Conservation (phyloP, 2,113 vertebrate genomes). For the Grammomys surdaster region DNA sequence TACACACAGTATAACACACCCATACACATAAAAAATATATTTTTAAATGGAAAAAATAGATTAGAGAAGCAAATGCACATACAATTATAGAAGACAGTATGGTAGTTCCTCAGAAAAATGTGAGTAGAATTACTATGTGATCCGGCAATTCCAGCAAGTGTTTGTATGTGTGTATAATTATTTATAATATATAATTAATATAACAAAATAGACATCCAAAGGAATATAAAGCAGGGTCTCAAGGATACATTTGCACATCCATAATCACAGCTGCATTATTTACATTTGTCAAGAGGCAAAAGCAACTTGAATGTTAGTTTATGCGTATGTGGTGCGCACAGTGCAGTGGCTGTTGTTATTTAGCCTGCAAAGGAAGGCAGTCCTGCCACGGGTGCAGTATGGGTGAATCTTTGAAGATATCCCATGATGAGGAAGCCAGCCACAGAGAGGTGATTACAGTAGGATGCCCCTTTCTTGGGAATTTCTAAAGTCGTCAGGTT, state of each 20-base stretch:
- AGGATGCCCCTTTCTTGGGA: not conserved
- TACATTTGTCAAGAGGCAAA: not conserved
- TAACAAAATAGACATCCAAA: not conserved
- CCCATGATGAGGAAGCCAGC: not conserved
- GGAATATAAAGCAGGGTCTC: not conserved
- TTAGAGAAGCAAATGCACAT: constrained; percentile 11
- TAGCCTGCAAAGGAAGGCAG: not conserved
- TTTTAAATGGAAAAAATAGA: constrained; percentile 24
- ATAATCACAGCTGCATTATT: not conserved
- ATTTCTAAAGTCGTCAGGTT: constrained; percentile 47
- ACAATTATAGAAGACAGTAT: not conserved
- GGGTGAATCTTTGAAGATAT: not conserved
- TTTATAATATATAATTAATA: not conserved
- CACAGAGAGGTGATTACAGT: not conserved
- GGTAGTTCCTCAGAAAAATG: not conserved
- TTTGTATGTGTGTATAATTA: not conserved
- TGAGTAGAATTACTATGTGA: not conserved
- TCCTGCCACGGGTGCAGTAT: not conserved
- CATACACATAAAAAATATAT: not conserved
- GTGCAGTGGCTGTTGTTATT: not conserved
- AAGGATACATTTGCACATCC: not conserved
- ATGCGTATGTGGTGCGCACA: not conserved
- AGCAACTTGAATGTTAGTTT: not conserved
- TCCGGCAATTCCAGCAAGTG: not conserved
- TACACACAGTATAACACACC: not conserved